A percentile compares a stretch with the other conserved stretches of the same genome.
These are phyloP conservation scores for Gymnoscelis rufifasciata DNA, from an alignment of 2,888 invertebrate genomes.

Conservation along the genomic window DNA sequence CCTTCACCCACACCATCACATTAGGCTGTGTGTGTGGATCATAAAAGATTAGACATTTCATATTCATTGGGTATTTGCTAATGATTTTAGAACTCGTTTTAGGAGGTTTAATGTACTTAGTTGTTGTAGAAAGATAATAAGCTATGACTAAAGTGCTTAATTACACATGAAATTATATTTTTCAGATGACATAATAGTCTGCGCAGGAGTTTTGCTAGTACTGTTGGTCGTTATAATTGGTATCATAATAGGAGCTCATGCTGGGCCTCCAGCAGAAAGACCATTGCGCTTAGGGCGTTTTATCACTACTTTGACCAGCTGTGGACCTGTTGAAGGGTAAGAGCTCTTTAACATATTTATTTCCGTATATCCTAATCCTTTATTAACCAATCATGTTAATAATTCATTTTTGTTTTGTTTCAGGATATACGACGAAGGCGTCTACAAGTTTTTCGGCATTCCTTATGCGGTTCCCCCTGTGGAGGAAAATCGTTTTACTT, in stretches of 20 bases:
- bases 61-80: too few relatives aligned
- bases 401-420: conserved; percentile 29
- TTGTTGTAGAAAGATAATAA: too few relatives aligned
- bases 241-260: conserved; percentile 77
- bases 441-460: conserved; percentile 88
- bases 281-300: conserved; percentile 85
- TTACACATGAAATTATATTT: neutral
- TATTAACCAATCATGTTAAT: too few relatives aligned
- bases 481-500: conserved; percentile 83
- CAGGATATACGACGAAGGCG: conserved; percentile 86
- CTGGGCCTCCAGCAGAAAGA: conserved; percentile 73
- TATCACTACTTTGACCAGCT: conserved; percentile 85
- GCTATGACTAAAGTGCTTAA: too few relatives aligned
- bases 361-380: too few relatives aligned
- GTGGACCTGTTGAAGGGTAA: conserved; percentile 89
- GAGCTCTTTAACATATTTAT: conserved; percentile 9
- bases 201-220: conserved; percentile 79
- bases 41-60: too few relatives aligned
- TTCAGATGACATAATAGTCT: conserved; percentile 77
- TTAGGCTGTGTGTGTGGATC: too few relatives aligned
- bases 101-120: too few relatives aligned
- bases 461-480: conserved; percentile 89
- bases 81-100: too few relatives aligned
- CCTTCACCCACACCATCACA: too few relatives aligned
- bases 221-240: conserved; percentile 82